phyloP scores from a whole-genome alignment of 2,113 vertebrate species.

The Aviceda subcristata region DNA sequence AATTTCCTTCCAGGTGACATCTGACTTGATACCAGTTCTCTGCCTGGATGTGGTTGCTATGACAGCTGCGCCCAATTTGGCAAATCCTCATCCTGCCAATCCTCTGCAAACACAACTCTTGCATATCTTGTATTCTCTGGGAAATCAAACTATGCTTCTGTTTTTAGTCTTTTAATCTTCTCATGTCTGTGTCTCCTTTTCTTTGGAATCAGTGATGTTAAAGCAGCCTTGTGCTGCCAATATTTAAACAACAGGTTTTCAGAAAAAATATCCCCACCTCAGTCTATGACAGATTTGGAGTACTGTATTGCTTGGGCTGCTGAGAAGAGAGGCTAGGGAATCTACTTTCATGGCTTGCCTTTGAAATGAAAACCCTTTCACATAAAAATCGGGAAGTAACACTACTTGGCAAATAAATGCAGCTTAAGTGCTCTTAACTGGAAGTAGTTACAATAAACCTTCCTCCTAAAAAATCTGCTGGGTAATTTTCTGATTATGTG shows the following conservation, averaged over 20 bases:
- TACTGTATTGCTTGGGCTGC: background rate
- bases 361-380: conserved; percentile 1
- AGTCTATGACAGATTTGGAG: background rate
- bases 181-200: background rate
- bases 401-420: background rate
- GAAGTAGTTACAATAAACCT: background rate
- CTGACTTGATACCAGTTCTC: background rate
- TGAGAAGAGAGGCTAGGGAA: background rate
- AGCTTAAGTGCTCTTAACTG: background rate
- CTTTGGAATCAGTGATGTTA: conserved; percentile 15
- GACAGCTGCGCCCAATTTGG: background rate
- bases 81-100: background rate
- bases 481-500: background rate
- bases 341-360: background rate
- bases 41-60: background rate
- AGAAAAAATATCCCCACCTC: background rate
- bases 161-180: conserved; percentile 8
- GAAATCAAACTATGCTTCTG: conserved; percentile 12
- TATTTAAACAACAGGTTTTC: conserved; percentile 1
- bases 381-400: conserved; percentile 18
- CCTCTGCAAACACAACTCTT: background rate
- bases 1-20: background rate
- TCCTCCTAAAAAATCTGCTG: background rate
- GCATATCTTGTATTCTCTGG: background rate
- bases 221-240: background rate